A percentile compares a stretch with the other conserved stretches of the same genome.
Evolutionary conservation across 2,797 vertebrate species (phyloP).

Genomic region (Scarus forsteni): DNA sequence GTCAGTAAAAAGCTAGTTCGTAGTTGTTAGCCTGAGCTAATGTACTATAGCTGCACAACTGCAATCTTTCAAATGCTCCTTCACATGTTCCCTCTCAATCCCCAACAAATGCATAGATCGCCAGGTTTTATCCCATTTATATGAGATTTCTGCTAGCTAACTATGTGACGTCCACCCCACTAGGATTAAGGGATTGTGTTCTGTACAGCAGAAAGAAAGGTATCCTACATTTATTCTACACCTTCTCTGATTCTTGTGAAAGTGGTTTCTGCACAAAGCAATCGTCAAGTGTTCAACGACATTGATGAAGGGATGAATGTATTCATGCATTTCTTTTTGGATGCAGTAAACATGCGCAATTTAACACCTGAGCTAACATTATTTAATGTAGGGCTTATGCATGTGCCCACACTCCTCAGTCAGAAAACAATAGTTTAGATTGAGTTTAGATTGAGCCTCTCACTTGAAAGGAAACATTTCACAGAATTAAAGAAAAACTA

Average conservation of each 20-base stretch:
- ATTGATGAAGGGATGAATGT: constrained; percentile 6
- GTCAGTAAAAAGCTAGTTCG: too few relatives aligned
- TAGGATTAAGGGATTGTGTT: constrained; percentile 14
- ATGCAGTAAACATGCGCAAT: constrained; percentile 3
- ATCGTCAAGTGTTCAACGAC: not conserved
- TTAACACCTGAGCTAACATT: not conserved
- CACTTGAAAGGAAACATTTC: constrained; percentile 3
- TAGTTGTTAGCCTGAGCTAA: too few relatives aligned
- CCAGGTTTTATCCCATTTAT: not conserved
- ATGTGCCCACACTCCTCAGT: constrained; percentile 1
- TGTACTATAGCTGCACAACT: too few relatives aligned
- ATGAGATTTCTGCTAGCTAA: not conserved
- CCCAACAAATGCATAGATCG: not conserved
- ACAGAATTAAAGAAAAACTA: constrained; percentile 14
- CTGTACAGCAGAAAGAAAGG: constrained; percentile 2
- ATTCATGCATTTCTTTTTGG: constrained; percentile 7
- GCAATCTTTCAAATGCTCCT: not conserved
- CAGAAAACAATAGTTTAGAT: not conserved
- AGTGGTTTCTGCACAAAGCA: not conserved
- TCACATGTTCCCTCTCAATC: not conserved
- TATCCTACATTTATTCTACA: constrained; percentile 6
- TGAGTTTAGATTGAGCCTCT: not conserved
- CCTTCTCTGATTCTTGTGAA: not conserved
- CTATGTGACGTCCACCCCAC: constrained; percentile 17
- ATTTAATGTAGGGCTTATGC: constrained; percentile 7